Evolutionary conservation across 2,113 vertebrate genomes (phyloP), one percentile per base, ranked within the genome.

Genomic region (Pica pica): DNA sequence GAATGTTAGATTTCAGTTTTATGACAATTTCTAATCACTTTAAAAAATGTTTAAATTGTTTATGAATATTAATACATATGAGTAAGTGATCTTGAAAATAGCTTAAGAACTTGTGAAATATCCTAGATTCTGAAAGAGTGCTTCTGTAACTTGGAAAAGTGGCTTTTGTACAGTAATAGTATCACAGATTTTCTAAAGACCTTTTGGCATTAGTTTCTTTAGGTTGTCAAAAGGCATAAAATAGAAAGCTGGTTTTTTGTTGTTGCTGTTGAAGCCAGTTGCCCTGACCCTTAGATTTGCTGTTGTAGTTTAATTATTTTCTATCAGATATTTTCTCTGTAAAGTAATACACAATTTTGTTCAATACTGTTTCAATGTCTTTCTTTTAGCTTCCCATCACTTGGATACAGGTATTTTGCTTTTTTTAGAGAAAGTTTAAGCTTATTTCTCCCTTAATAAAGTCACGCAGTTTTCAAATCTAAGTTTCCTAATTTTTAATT

Each of bases 321-420:
- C 27, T 69, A 6, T 65, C 50, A 30, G 17, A n/a, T 60, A 90
- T 81, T 75, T 86, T 53, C 30, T 87, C 16, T 86, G 41, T 76
- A 63, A 96, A 89, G 11, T 79, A 83, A 49, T 94, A 37, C 46
- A 70, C n/a, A 83, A 33, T n/a, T 31, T 78, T 90, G 16, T 95
- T 95, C 50, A 77, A 89, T 95, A 24, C 88, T 85, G 61, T 98
- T 92, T 96, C 68, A 91, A 86, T 95, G 83, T 98, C 93, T 98
- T 97, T 78, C 82, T 97, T 98, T 91, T 96, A 99, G 99, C 98
- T 98, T 98, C 97, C 98, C 99, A 60, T 98, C 97, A 65, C 84
- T 97, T 92, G 98, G 98, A 98, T 98, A 98, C 98, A 99, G 99
- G 99, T 99, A 99, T 92, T 96, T 83, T 77, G 41, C 41, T 96